phyloP scores from a whole-genome alignment of 2,113 vertebrate species.

The Telmatochromis sp. region DNA sequence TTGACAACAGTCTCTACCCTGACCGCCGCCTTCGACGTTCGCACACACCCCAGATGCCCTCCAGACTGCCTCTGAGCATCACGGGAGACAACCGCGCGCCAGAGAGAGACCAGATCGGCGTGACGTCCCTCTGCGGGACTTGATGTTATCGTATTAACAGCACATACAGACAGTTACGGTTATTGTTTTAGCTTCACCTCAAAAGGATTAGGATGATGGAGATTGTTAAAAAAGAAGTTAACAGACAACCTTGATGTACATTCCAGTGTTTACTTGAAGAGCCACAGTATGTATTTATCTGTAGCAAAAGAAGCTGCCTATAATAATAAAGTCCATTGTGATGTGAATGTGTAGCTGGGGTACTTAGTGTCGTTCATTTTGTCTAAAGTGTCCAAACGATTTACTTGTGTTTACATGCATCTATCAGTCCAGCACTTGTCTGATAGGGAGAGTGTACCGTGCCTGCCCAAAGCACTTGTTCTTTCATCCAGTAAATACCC shows the following conservation, averaged over 20 bases:
- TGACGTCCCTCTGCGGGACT: conserved; percentile 61
- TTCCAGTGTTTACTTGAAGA: conserved; percentile 71
- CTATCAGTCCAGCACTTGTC: conserved; percentile 43
- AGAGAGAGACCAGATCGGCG: conserved; percentile 32
- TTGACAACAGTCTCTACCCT: conserved; percentile 94
- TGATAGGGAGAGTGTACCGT: conserved; percentile 38
- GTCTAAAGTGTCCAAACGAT: conserved; percentile 39
- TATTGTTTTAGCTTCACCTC: conserved; percentile 49
- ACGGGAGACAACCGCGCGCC: conserved; percentile 15
- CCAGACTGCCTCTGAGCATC: conserved; percentile 34
- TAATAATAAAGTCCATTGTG: conserved; percentile 70
- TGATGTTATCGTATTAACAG: conserved; percentile 58
- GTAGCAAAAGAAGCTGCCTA: conserved; percentile 61
- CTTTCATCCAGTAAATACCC: conserved; percentile 64
- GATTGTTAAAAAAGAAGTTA: conserved; percentile 38
- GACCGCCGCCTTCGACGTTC: conserved; percentile 92
- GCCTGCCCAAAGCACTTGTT: conserved; percentile 47
- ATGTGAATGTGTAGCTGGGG: conserved; percentile 56
- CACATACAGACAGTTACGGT: conserved; percentile 37
- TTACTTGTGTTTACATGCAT: conserved; percentile 53
- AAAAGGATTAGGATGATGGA: conserved; percentile 35
- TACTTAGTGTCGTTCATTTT: conserved; percentile 44
- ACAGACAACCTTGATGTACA: conserved; percentile 59
- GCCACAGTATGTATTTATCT: conserved; percentile 68
- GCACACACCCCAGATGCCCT: conserved; percentile 53